These are phyloP conservation scores for Charina bottae DNA, from an alignment of 2,113 vertebrate species.

Conservation along the genomic window DNA sequence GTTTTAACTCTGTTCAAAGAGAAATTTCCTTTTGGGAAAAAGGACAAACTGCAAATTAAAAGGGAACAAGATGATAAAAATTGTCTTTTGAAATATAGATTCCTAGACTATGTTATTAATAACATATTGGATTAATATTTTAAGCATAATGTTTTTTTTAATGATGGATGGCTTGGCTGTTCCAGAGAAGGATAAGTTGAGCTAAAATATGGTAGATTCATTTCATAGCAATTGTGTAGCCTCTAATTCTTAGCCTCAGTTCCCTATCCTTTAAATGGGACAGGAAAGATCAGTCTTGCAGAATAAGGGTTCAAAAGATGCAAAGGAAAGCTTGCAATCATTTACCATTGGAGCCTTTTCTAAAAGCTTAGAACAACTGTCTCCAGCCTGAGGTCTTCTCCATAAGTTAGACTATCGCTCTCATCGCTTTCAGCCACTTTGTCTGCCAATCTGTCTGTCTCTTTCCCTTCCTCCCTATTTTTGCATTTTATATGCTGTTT, in stretches of 20 bases:
- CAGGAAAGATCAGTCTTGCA: neutral
- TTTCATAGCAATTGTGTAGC: neutral
- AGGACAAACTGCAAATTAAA: slow-evolving; percentile 68
- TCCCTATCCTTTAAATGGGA: neutral
- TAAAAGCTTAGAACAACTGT: neutral
- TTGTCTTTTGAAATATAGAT: slow-evolving; percentile 60
- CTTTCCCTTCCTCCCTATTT: neutral
- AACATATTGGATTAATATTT: slow-evolving; percentile 67
- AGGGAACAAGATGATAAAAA: slow-evolving; percentile 59
- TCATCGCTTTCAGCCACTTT: neutral
- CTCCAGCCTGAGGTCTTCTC: neutral
- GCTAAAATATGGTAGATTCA: neutral
- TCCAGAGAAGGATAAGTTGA: neutral
- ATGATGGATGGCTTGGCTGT: slow-evolving; percentile 42
- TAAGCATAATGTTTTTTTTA: slow-evolving; percentile 51
- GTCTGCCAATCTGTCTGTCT: neutral
- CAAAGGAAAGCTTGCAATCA: neutral
- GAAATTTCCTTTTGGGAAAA: slow-evolving; percentile 56
- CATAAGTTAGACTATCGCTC: neutral
- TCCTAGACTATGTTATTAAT: slow-evolving; percentile 61
- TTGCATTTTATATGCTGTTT: neutral
- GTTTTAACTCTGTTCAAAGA: slow-evolving; percentile 44
- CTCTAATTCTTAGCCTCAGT: neutral
- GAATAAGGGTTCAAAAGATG: neutral
- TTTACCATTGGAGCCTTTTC: neutral